Base-by-base conservation (phyloP, 2,113 vertebrate genomes). In the Rhombomys opimus region DNA sequence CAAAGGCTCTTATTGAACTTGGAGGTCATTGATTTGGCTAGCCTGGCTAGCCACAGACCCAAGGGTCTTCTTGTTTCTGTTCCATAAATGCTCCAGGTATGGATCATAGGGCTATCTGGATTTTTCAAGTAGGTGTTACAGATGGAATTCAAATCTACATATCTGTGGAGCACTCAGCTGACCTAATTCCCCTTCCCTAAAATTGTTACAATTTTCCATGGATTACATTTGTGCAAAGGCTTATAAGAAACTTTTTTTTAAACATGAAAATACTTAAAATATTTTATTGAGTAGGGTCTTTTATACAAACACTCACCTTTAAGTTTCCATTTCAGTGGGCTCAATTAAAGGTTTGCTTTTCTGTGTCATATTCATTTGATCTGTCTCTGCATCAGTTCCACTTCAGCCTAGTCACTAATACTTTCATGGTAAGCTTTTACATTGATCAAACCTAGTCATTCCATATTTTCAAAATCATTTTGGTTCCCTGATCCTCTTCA, bases 401-500 rank as follows among this genome's bases (percentile, higher is more conserved):
- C 4, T 54, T 46, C 41, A 92, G 61, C 27, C 61, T 95, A 87
- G 78, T 94, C 91, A 59, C 7, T 76, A 27, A 14, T 10, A 46
- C 57, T 65, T 86, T 89, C 67, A 52, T n/a, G 27, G 63, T 41
- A 86, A 87, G 50, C 92, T 75, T 50, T 85, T 41, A 18, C 38
- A 91, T 78, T 63, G 92, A 70, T 77, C 32, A 67, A 95, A 41
- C 32, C 7, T 72, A 65, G 30, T 85, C 6, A 5, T 88, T 27
- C 50, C 25, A 50, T 80, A 75, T 65, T 87, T 87, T 95, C 38
- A 93, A 84, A 87, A 80, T 89, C 4, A 93, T 59, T 93, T 89
- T 95, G 67, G 15, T 54, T 90, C 30, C 80, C 72, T 94, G 18
- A 54, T 89, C 54, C 90, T 91, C 41, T 22, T 73, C 38, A 81